Evolutionary conservation across 2,113 vertebrate species (phyloP).

Genomic region (Oryzias curvinotus): DNA sequence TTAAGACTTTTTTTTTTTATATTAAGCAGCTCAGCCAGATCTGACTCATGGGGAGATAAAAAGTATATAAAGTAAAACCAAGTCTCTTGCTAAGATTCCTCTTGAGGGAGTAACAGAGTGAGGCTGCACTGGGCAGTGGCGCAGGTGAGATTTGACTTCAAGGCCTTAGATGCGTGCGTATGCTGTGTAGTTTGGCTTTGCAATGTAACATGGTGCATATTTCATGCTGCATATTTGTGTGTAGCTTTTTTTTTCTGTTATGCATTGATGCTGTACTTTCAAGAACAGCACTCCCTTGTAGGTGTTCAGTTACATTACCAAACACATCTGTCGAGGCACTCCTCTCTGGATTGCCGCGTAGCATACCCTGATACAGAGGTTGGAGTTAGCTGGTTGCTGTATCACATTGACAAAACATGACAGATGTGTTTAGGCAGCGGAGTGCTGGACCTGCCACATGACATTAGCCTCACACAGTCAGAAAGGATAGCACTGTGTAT

Average conservation of each 20-base stretch:
- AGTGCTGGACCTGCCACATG: conserved; percentile 82
- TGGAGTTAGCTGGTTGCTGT: conserved; percentile 69
- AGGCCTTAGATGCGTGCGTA: not conserved
- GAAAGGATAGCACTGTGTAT: conserved; percentile 76
- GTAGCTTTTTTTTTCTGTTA: not conserved
- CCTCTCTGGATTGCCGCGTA: conserved; percentile 25
- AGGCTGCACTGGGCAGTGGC: conserved; percentile 3
- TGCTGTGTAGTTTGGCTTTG: not conserved
- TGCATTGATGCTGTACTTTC: not conserved
- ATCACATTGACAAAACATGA: conserved; percentile 80
- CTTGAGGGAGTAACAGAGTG: not conserved
- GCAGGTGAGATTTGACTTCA: not conserved
- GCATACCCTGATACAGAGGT: conserved; percentile 50
- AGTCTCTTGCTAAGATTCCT: not conserved
- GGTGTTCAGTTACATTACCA: not conserved
- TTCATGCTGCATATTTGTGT: not conserved
- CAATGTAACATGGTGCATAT: conserved; percentile 6
- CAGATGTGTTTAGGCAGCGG: conserved; percentile 87
- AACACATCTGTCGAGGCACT: conserved; percentile 14
- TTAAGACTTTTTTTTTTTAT: not conserved
- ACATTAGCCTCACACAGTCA: conserved; percentile 86
- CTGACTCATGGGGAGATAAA: not conserved
- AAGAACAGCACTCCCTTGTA: not conserved
- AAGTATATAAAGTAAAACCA: not conserved
- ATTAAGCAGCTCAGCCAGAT: not conserved